A percentile compares a stretch with the other conserved stretches of the same genome.
phyloP scores from a whole-genome alignment of 2,113 vertebrate genomes.

The Alces alces region DNA sequence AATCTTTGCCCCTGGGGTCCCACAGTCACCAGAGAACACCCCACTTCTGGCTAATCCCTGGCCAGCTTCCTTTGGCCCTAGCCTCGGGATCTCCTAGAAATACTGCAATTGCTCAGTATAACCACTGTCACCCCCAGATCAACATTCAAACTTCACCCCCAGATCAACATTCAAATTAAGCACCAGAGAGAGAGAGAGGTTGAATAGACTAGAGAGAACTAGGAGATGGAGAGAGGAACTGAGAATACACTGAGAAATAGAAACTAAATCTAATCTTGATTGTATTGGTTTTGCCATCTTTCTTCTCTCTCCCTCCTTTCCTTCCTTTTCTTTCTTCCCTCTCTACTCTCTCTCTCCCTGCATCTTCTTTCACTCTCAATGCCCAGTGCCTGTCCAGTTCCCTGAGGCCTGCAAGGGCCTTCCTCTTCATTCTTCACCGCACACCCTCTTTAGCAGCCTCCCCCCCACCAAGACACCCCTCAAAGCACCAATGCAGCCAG shows the following conservation, averaged over 20 bases:
- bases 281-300: not conserved
- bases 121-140: not conserved
- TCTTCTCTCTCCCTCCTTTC: not conserved
- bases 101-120: not conserved
- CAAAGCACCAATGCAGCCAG: slow-evolving; percentile 21
- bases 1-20: not conserved
- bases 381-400: not conserved
- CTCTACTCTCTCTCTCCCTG: not conserved
- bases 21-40: not conserved
- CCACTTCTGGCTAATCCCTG: not conserved
- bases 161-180: slow-evolving; percentile 26
- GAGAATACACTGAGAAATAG: not conserved
- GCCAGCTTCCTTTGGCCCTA: not conserved
- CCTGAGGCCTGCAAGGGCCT: slow-evolving; percentile 31
- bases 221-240: not conserved
- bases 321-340: not conserved
- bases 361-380: not conserved
- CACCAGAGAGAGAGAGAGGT: not conserved
- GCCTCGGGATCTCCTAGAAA: not conserved
- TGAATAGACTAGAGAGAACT: not conserved
- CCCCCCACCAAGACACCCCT: not conserved
- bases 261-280: not conserved
- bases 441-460: not conserved
- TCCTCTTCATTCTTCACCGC: not conserved
- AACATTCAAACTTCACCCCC: slow-evolving; percentile 27